Conservation (phyloP, 2,113 vertebrate species). For the Equus przewalskii region DNA sequence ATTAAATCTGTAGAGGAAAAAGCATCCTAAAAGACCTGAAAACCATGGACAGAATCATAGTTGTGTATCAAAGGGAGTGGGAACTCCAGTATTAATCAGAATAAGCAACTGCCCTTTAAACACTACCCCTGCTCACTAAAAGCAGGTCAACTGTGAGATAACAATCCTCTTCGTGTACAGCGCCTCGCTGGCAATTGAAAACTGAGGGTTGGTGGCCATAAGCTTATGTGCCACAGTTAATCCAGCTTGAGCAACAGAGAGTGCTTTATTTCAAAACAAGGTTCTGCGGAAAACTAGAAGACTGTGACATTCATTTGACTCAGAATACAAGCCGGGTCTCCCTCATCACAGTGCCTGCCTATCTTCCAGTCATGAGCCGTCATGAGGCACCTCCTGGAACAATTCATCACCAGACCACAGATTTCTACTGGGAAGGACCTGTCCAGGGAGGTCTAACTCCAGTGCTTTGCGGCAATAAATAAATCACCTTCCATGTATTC, state of each 20-base stretch:
- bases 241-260: neutral
- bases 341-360: neutral
- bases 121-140: neutral
- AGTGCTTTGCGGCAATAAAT: neutral
- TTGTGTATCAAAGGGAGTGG: neutral
- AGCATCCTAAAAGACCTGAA: neutral
- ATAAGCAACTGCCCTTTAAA: neutral
- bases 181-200: neutral
- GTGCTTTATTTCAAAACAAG: neutral
- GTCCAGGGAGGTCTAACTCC: neutral
- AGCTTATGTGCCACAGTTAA: neutral
- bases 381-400: neutral
- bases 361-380: neutral
- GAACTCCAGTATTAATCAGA: neutral
- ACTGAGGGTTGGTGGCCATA: neutral
- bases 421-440: neutral
- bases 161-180: neutral
- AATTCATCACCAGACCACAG: neutral
- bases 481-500: neutral
- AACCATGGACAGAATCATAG: neutral
- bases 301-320: neutral
- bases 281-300: neutral
- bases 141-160: neutral
- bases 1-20: neutral
- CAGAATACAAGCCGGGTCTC: neutral